Base-by-base conservation (phyloP, 2,888 invertebrate species). In the Leptopilina syphax region DNA sequence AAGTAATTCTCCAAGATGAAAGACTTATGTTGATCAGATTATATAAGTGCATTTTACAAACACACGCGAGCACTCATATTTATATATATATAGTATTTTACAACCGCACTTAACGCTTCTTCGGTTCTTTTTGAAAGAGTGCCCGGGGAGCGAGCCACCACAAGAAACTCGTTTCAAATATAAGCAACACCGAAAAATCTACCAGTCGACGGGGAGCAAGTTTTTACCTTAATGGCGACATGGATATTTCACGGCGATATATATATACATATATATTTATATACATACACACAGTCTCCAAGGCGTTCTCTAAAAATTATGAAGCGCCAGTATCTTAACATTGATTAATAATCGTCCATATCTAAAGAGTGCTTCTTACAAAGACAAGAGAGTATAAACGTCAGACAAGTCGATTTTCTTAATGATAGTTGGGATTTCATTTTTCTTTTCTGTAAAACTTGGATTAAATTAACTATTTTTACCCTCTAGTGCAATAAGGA, bases 201-300 rank as follows among this genome's bases (percentile, higher is more conserved):
- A 2, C 65, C n/a, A 7, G 76, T 78, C 50, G 54, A 65, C 65
- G 82, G 66, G 50, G 65, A 73, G 79, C 66, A 54, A 65, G 60
- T 67, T 79, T 76, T 68, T 80, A 76, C 68, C 83, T 83, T 83
- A 60, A 82, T 76, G 81, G 44, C 77, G 81, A 76, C 81, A 68
- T 67, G 78, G 68, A 81, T 73, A 80, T 84, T 83, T 82, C 81
- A 81, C 12, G 78, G 80, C 79, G 78, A 80, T 80, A 68, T 85
- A 85, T 84, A 83, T 81, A 73, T 54, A 47, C 3, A 47, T 47
- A 47, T 47, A 47, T 47, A 47, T 47, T 2, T 50, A 50, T 50
- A 50, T 50, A 50, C 3, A 12, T 50, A 12, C 5, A 44, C 5
- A 44, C 5, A 44, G 44, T 44, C 50, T 50, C 10, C 50, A 50